phyloP scores from a whole-genome alignment of 1,140 invertebrate species.

The Helicoverpa zea region DNA sequence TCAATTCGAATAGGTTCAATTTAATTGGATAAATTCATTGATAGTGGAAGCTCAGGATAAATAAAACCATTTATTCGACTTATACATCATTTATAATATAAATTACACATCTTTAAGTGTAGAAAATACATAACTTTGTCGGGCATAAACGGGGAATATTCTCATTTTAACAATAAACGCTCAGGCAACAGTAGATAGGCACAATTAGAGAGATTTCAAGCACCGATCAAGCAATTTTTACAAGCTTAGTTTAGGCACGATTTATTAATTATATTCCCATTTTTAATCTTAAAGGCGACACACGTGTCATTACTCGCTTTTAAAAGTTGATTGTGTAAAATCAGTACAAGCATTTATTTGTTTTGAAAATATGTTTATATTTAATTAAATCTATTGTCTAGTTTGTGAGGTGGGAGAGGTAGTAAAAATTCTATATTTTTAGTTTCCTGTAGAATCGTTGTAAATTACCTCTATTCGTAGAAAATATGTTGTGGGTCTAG shows the following conservation, averaged over 20 bases:
- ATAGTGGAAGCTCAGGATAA: neutral
- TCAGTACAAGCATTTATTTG: too few species aligned
- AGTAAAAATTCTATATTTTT: neutral
- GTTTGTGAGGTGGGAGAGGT: neutral
- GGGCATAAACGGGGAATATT: neutral
- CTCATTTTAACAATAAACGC: too few species aligned
- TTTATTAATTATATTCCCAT: too few species aligned
- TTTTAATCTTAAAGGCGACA: too few species aligned
- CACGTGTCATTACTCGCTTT: too few species aligned
- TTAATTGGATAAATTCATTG: too few species aligned
- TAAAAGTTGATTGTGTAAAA: too few species aligned
- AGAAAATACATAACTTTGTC: conserved; percentile 21
- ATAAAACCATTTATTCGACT: neutral
- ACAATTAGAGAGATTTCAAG: neutral
- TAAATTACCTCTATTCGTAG: neutral
- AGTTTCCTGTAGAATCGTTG: too few species aligned
- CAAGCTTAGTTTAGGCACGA: too few species aligned
- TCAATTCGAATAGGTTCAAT: too few species aligned
- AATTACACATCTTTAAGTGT: conserved; percentile 23
- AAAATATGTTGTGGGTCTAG: neutral
- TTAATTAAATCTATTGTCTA: neutral
- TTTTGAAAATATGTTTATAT: neutral
- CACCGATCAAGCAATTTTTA: neutral
- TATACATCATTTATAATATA: conserved; percentile 28
- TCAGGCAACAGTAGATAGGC: conserved; percentile 9